Conservation (phyloP, 2,113 vertebrate genomes). For the Microtus pennsylvanicus region DNA sequence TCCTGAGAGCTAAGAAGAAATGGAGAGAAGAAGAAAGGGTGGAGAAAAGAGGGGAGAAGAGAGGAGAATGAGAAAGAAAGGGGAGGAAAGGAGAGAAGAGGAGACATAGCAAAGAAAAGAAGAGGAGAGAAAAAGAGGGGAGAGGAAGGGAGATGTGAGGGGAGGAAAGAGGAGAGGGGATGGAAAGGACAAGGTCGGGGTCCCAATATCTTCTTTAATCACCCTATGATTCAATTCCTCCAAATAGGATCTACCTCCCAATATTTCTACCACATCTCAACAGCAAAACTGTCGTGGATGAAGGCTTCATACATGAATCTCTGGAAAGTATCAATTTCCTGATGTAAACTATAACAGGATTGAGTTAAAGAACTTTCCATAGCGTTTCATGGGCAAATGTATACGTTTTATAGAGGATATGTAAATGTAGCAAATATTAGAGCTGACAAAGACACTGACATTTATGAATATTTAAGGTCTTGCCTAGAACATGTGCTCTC, state of each 20-base stretch:
- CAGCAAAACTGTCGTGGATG: too few relatives aligned
- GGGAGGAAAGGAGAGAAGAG: too few relatives aligned
- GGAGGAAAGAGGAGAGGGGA: too few relatives aligned
- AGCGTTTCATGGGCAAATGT: neutral
- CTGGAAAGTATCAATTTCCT: neutral
- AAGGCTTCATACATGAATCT: neutral
- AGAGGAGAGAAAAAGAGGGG: neutral
- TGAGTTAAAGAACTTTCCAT: constrained; percentile 19
- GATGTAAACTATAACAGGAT: neutral
- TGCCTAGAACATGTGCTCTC: neutral
- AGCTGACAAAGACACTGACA: constrained; percentile 11
- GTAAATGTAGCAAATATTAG: neutral
- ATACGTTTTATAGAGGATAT: neutral
- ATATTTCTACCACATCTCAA: neutral
- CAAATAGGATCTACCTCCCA: too few relatives aligned
- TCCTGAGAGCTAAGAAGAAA: neutral
- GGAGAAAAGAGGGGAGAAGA: too few relatives aligned
- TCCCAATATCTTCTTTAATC: too few relatives aligned
- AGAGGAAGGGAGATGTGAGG: neutral
- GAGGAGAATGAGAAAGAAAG: too few relatives aligned
- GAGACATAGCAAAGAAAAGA: too few relatives aligned
- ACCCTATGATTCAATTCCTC: too few relatives aligned
- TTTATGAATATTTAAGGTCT: neutral
- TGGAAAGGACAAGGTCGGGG: too few relatives aligned
- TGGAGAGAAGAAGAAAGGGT: too few relatives aligned